Base-by-base conservation (phyloP, 2,797 vertebrate genomes). In the Pogoniulus pusillus region DNA sequence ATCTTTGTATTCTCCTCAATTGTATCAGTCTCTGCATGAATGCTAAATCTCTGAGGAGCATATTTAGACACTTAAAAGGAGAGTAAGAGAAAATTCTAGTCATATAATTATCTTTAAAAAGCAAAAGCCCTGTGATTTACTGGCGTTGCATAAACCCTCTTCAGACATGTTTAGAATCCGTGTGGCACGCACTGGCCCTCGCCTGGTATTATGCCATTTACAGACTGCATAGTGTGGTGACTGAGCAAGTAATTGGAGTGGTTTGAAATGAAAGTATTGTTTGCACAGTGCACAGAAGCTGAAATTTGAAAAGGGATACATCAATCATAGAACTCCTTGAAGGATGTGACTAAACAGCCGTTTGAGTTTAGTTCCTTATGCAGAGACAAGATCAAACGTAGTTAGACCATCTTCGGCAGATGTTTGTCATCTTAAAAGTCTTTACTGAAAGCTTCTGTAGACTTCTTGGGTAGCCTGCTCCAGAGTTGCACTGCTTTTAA, bases 91-190 rank as follows among this genome's bases (percentile, higher is more conserved):
- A 87, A 91, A 77, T 58, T 55, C 35, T 57, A 64, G 11, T 30
- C 41, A 11, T 49, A 34, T 86, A 24, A 30, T 39, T 65, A 7
- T 7, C 47, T 64, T 95, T 93, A 69, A 68, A 79, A 62, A 13
- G 4, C 53, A 91, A 91, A 89, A 39, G 12, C 45, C 24, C 62
- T 54, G 58, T 84, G 43, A 14, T 93, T 96, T 95, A 7, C 74
- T 94, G 62, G 79, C 93, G 88, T 14, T 70, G 27, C 68, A 26
- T 75, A 63, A 86, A 89, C 43, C 39, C 57, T 93, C 84, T 87
- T 93, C 26, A 85, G 87, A 54, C 65, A 15, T 45, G 80, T 93
- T 95, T 41, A 77, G 58, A 51, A 51, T 71, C 71, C 69, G 20
- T 37, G 15, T n/a, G 83, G 55, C 68, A 26, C 23, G 64, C 23